Percentiles rank a stretch among this genome's conserved stretches.
phyloP scores from a whole-genome alignment of 2,888 invertebrate species.

The Dryadula phaetusa region DNA sequence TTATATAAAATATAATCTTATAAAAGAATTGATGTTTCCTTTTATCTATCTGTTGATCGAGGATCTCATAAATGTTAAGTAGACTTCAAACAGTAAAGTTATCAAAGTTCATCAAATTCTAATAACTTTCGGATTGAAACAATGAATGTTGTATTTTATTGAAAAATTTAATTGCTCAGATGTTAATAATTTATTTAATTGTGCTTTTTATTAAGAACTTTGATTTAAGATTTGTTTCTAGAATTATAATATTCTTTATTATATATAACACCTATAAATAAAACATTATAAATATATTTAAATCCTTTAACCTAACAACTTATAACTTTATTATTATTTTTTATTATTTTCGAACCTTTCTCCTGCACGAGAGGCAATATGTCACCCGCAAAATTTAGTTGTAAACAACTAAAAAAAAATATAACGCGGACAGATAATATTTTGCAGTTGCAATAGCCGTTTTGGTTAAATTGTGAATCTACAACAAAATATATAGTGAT shows the following conservation, averaged over 20 bases:
- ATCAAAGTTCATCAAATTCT: slow-evolving; percentile 30
- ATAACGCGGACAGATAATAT: not conserved
- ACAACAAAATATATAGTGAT: not conserved
- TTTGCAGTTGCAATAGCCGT: not conserved
- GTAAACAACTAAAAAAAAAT: not conserved
- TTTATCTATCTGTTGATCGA: slow-evolving; percentile 27
- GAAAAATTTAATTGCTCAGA: not conserved
- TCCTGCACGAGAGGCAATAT: not conserved
- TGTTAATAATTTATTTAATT: not conserved
- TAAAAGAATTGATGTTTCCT: slow-evolving; percentile 12
- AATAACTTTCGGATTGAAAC: slow-evolving; percentile 25
- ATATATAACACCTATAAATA: too few species aligned
- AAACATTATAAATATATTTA: too few species aligned
- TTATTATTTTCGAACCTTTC: not conserved
- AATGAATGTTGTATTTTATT: slow-evolving; percentile 6
- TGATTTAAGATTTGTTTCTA: not conserved
- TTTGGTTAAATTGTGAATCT: not conserved
- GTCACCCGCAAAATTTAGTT: slow-evolving; percentile 3
- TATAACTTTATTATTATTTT: not conserved
- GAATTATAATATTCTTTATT: not conserved
- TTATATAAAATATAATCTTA: not conserved
- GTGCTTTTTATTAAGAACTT: not conserved
- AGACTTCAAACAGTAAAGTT: slow-evolving; percentile 36
- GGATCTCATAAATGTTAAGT: slow-evolving; percentile 40
- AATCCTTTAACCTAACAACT: not conserved